Evolutionary conservation across 30 jellyfish, hydroid and myxozoan genomes (phyloP), one percentile per base, ranked within the genome.

Genomic region (Hydractinia echinata): DNA sequence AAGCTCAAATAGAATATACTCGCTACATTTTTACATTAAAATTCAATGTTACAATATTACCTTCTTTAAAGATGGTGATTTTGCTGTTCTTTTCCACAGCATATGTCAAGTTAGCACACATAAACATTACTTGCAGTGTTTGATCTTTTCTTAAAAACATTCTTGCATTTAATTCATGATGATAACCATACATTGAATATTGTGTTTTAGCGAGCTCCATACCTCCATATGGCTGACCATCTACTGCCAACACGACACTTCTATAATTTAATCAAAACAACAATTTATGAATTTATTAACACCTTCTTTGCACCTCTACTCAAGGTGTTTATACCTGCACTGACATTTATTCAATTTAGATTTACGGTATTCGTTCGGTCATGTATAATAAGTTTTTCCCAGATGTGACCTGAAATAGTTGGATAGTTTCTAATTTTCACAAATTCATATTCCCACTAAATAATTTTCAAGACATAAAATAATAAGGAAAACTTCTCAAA

Each of bases 151-250:
- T 74, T 55, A 74, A 13, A 67, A 30, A 74, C 67, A 74, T 51
- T 5, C 66, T 30, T 10, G 51, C 54, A 21, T 18, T 74, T 54
- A 74, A 48, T 6, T 55, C 51, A 55, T 74, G 30, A 10, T 49
- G 62, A 55, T 8, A 74, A 6, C 61, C 61, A 58, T 30, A 11
- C 0, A 48, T 58, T 74, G 62, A 49, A 16, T 49, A n/a, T 51
- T 30, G 15, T 5, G 62, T 55, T 74, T 54, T 74, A 11, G 21
- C 4, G 10, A 74, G 54, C 10, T 19, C 7, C 20, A 48, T 67
- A 48, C 83, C 61, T 4, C 66, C 14, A 74, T 52, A 15, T 58
- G 66, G 20, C 15, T 5, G n/a, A 30, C 83, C 83, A 74, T 74
- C 61, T 55, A 74, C 66, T 30, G 66, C 61, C 20, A 74, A 51